Base-by-base conservation (phyloP, 2,113 vertebrate species). In the Lichenostomus cassidix region DNA sequence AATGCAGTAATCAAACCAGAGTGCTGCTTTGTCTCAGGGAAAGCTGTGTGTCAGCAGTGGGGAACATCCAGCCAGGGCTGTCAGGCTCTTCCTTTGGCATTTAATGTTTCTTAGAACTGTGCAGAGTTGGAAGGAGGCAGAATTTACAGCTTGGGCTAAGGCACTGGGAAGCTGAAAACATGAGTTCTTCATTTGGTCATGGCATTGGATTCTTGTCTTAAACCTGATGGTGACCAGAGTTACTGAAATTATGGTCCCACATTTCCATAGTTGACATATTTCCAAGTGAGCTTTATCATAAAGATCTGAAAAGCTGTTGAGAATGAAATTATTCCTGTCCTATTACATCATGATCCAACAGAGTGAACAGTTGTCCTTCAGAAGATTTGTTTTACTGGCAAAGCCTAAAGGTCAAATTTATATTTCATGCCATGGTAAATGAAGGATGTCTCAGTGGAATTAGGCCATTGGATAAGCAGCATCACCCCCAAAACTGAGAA, bases 371-470 rank as follows among this genome's bases (percentile, higher is more conserved):
- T 68, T 88, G 92, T 67, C 79, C n/a, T 92, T 94, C 80, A 62
- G 73, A 92, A 95, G 59, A 65, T 73, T 65, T 89, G 41, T 84
- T 81, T 68, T 42, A n/a, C 10, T 93, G 83, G 73, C 16, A 3
- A 44, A 87, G 49, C 77, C 87, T 93, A 92, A 95, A 87, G 69
- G 92, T 92, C 80, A 89, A 7, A 46, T 78, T 82, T 88, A 65
- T 83, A 44, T 90, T 86, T 90, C 62, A 19, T 75, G 56, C 56
- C 47, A 15, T 67, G 82, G 69, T 64, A 87, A 82, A 56, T 90
- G 73, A 76, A 52, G 49, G 86, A 71, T 86, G 33, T 58, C 92
- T 75, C 76, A 52, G 37, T 77, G 69, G 46, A 82, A 69, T 82
- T 55, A 39, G 37, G 27, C 62, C 44, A 22, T 35, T 88, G 69